Evolutionary conservation across 2,888 invertebrate genomes (phyloP), one percentile per base, ranked within the genome.

Genomic region (Melanophora roralis): DNA sequence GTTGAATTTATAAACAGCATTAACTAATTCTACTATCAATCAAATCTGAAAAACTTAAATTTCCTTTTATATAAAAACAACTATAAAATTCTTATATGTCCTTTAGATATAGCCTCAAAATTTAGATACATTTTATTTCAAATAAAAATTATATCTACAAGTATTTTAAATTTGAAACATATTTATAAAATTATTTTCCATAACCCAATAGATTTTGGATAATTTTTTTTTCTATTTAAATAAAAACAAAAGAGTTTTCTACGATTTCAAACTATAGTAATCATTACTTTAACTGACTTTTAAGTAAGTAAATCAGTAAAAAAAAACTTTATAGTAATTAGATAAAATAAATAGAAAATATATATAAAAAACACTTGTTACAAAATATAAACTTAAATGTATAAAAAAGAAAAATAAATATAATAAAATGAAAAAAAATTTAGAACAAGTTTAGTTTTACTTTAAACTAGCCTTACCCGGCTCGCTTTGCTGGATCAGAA

Each of bases 401-500:
- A 74, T 49, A 68, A 75, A 36, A 68, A 75, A 36, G 60, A 51
- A 53, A 3, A 14, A 64, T 43, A 38, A 60, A 68, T 68, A 38
- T 53, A 68, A 51, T 67, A 45, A n/a, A 9, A 74, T 32, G 19
- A 64, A 49, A 21, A 49, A 21, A 12, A 21, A 45, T 19, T 23
- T 23, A 21, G 14, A 34, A 32, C 4, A 11, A 32, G 1, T 36
- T 38, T 49, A 19, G 51, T 71, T 60, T 71, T 51, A 32, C 49
- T 67, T 3, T n/a, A n/a, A n/a, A n/a, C n/a, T n/a, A n/a, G n/a
- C n/a, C n/a, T n/a, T n/a, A n/a, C n/a, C n/a, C n/a, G n/a, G n/a
- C n/a, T n/a, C n/a, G n/a, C n/a, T 6, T 3, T 27, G 27, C 27
- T 6, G 27, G 6, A 27, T 27, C 27, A 27, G 27, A 27, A 5